Conservation (phyloP, 2,797 vertebrate species). For the Brachyrhaphis roseni region DNA sequence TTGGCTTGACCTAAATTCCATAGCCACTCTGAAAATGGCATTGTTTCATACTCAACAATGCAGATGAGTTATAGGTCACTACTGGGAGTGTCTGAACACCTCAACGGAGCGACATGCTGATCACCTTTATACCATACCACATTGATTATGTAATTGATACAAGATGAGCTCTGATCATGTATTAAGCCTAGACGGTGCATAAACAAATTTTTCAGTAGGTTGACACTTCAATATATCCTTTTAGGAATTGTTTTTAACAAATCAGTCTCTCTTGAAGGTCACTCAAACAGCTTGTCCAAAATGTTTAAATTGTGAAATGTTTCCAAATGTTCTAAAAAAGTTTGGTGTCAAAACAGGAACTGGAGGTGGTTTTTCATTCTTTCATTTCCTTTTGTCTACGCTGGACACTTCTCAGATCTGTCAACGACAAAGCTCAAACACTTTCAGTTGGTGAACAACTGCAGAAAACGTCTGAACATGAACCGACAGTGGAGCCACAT, state of each 20-base stretch:
- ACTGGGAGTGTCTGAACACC: background rate
- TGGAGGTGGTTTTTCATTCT: background rate
- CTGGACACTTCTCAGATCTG: background rate
- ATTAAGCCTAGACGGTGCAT: background rate
- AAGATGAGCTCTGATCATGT: background rate
- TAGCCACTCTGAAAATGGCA: background rate
- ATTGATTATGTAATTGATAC: background rate
- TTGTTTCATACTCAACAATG: background rate
- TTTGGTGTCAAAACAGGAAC: background rate
- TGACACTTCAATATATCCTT: background rate
- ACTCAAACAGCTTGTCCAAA: background rate
- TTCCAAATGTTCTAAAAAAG: background rate
- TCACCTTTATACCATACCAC: background rate
- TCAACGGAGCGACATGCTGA: background rate
- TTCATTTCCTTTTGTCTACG: background rate
- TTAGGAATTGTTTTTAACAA: background rate
- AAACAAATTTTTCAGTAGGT: background rate
- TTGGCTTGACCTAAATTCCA: background rate
- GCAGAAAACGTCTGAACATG: background rate
- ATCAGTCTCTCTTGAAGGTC: background rate
- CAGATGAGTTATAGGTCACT: background rate
- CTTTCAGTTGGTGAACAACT: background rate
- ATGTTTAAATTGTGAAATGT: background rate
- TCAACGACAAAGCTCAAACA: background rate
- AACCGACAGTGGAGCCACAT: background rate